Conservation (phyloP, 92 coral and sea anemone species). For the Montipora capitata region DNA sequence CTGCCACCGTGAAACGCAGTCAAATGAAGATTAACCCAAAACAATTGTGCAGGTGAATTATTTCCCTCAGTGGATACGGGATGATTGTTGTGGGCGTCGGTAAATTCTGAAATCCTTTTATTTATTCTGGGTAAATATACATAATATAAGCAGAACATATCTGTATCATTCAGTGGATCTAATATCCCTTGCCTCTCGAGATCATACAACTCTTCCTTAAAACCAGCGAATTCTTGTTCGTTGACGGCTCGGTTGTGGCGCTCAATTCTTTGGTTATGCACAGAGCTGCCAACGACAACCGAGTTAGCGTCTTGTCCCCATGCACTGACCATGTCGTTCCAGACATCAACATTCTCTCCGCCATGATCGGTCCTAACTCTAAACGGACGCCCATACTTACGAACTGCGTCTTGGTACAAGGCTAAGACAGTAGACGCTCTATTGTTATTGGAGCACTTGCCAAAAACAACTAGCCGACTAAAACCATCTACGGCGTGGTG, state of each 20-base stretch:
- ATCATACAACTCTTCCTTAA: conserved; percentile 32
- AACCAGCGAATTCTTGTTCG: conserved; percentile 42
- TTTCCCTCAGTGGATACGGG: conserved; percentile 57
- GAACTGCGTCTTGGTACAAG: background rate
- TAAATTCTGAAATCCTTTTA: conserved; percentile 42
- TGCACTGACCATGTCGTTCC: conserved; percentile 45
- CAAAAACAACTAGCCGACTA: conserved; percentile 11
- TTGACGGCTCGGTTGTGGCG: conserved; percentile 63
- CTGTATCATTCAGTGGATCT: conserved; percentile 51
- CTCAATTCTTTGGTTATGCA: conserved; percentile 73
- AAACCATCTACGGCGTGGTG: conserved; percentile 2
- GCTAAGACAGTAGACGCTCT: background rate
- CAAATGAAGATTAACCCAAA: conserved; percentile 30
- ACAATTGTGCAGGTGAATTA: conserved; percentile 57
- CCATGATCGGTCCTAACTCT: conserved; percentile 68
- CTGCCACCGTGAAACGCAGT: conserved; percentile 22
- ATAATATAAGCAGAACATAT: conserved; percentile 66
- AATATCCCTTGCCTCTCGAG: conserved; percentile 41
- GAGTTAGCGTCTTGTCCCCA: conserved; percentile 42
- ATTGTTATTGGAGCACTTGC: background rate
- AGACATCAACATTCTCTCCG: conserved; percentile 68
- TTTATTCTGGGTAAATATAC: conserved; percentile 65
- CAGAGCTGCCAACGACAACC: conserved; percentile 68
- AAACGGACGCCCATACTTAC: conserved; percentile 32
- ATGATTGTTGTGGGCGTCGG: conserved; percentile 67